These are phyloP conservation scores for Trachelus iudaicus DNA, from an alignment of 2,888 invertebrate species.

Conservation along the genomic window DNA sequence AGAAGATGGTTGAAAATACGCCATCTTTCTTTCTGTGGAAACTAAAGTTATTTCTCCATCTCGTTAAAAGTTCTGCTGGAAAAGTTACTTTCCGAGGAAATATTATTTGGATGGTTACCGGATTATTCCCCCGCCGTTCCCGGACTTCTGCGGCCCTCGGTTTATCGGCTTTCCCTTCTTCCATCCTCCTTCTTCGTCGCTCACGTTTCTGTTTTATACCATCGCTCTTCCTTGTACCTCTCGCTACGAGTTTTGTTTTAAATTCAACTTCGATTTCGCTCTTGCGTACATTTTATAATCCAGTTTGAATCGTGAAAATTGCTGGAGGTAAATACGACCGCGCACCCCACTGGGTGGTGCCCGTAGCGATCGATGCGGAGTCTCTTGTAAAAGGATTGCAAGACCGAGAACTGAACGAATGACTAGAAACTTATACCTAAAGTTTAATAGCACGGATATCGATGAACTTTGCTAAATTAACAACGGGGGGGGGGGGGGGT, in stretches of 20 bases:
- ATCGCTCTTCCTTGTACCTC: background rate
- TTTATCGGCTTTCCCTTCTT: conserved; percentile 21
- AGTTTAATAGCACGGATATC: background rate
- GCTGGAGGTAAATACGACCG: conserved; percentile 15
- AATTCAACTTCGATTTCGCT: conserved; percentile 33
- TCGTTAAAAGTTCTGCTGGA: conserved; percentile 54
- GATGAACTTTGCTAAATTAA: background rate
- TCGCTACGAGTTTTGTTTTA: conserved; percentile 38
- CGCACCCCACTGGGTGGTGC: background rate
- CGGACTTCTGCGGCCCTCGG: conserved; percentile 17
- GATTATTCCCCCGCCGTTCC: conserved; percentile 28
- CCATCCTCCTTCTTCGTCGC: background rate
- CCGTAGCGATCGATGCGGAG: background rate
- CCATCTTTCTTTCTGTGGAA: conserved; percentile 43
- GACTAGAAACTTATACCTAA: background rate
- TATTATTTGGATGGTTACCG: conserved; percentile 58
- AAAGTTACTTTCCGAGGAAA: conserved; percentile 42
- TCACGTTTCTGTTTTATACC: background rate
- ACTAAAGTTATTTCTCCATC: conserved; percentile 51
- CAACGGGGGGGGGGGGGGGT: background rate
- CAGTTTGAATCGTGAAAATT: conserved; percentile 42
- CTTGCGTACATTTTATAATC: conserved; percentile 45
- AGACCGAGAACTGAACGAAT: background rate
- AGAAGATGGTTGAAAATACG: conserved; percentile 3
- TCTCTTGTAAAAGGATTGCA: background rate